phyloP scores from a whole-genome alignment of 1,140 invertebrate genomes.

The Samia ricini region DNA sequence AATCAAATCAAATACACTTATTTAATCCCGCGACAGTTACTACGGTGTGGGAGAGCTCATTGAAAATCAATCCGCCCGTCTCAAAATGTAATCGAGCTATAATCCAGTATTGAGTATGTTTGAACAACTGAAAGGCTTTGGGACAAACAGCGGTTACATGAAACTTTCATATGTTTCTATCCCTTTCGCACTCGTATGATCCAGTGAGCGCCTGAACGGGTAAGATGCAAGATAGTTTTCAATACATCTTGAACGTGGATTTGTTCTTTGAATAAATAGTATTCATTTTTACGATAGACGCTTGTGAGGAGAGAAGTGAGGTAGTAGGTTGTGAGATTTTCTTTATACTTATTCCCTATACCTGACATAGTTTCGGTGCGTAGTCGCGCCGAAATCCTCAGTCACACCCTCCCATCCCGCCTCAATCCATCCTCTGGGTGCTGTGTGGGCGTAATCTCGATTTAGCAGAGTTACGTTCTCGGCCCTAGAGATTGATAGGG shows the following conservation, averaged over 20 bases:
- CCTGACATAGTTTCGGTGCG: no score
- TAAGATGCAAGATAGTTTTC: not conserved
- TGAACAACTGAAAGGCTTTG: constrained; percentile 16
- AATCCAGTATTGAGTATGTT: constrained; percentile 16
- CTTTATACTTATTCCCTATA: no score
- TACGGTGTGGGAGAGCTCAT: not conserved
- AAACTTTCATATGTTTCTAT: constrained; percentile 22
- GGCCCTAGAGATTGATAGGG: no score
- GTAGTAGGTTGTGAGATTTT: no score
- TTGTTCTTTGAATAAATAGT: constrained; percentile 1
- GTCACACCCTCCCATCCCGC: no score
- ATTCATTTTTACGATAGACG: not conserved
- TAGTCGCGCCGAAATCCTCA: no score
- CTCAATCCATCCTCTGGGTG: no score
- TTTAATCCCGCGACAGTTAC: not conserved
- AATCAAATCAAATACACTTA: not conserved
- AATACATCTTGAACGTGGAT: not conserved
- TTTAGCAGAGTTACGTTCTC: no score
- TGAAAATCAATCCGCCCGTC: constrained; percentile 15
- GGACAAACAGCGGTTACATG: constrained; percentile 17
- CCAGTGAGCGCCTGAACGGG: not conserved
- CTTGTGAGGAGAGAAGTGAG: not conserved
- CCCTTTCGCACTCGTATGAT: not conserved
- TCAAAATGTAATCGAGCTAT: constrained; percentile 8
- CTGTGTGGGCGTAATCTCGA: no score